Conservation (phyloP, 1,140 invertebrate species). For the Eciton burchellii region DNA sequence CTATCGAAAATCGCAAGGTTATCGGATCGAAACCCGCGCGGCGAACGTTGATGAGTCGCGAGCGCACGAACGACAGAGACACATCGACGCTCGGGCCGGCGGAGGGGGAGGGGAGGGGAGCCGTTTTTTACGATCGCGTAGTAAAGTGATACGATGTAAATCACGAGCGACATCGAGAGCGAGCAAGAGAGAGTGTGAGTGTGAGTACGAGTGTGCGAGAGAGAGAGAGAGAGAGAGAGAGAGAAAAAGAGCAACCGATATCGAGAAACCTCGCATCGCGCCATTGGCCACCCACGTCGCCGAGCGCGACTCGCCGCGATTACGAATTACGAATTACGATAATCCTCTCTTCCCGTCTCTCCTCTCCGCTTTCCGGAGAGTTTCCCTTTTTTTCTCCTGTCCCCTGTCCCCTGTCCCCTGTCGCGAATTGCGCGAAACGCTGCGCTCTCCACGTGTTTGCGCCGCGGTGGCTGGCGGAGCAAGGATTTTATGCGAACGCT, state of each 20-base stretch:
- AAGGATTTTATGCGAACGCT: constrained; percentile 74
- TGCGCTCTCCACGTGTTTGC: constrained; percentile 40
- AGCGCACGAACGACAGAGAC: too few relatives aligned
- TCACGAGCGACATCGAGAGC: background rate
- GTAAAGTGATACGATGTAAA: background rate
- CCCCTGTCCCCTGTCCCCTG: too few relatives aligned
- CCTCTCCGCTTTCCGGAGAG: background rate
- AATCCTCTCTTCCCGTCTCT: background rate
- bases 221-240: too few relatives aligned
- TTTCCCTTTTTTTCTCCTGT: background rate
- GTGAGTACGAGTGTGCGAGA: too few relatives aligned
- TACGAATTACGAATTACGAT: background rate
- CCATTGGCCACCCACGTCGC: background rate
- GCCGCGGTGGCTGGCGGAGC: constrained; percentile 24
- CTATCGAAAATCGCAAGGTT: too few relatives aligned
- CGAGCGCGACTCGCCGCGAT: too few relatives aligned
- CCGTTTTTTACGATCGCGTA: background rate
- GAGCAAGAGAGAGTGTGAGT: too few relatives aligned
- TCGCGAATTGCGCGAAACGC: constrained; percentile 11
- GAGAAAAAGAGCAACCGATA: too few relatives aligned
- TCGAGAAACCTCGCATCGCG: too few relatives aligned
- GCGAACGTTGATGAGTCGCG: too few relatives aligned
- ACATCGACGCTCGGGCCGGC: background rate
- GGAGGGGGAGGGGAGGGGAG: background rate
- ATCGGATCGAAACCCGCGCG: too few relatives aligned